phyloP scores from a whole-genome alignment of 2,113 vertebrate species.

The Callipepla squamata region DNA sequence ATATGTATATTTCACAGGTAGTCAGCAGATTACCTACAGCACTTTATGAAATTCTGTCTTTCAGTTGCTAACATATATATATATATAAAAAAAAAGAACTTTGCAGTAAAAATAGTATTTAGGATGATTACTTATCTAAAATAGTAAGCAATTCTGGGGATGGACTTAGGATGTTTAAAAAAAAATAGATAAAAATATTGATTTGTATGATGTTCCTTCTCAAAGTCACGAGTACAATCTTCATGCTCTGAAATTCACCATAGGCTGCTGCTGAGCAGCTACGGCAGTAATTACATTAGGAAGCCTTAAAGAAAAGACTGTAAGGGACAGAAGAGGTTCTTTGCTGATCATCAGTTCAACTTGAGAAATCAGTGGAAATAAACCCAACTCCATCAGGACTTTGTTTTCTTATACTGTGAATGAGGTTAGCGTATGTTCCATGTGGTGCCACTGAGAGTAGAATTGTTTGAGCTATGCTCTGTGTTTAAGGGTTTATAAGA shows the following conservation, averaged over 20 bases:
- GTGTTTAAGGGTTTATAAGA: accelerated
- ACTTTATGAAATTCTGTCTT: neutral
- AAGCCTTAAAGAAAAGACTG: neutral
- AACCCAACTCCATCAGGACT: neutral
- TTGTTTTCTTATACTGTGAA: neutral
- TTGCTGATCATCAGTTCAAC: neutral
- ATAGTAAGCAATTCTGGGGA: neutral
- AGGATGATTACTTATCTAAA: neutral
- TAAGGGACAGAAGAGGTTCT: neutral
- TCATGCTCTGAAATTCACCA: neutral
- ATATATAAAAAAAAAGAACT: neutral
- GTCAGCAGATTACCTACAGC: neutral
- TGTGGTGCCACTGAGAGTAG: neutral
- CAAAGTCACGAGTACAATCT: neutral
- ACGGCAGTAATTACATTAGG: neutral
- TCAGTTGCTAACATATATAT: neutral
- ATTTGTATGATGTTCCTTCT: neutral
- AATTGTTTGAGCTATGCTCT: neutral
- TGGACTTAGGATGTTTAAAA: neutral
- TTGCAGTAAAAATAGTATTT: neutral
- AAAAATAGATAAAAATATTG: neutral
- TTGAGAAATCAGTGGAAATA: neutral
- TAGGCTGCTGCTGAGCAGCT: neutral
- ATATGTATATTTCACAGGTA: neutral
- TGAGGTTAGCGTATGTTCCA: neutral